Base-by-base conservation (phyloP, 1,140 invertebrate species). In the Brachionus manjavacas region DNA sequence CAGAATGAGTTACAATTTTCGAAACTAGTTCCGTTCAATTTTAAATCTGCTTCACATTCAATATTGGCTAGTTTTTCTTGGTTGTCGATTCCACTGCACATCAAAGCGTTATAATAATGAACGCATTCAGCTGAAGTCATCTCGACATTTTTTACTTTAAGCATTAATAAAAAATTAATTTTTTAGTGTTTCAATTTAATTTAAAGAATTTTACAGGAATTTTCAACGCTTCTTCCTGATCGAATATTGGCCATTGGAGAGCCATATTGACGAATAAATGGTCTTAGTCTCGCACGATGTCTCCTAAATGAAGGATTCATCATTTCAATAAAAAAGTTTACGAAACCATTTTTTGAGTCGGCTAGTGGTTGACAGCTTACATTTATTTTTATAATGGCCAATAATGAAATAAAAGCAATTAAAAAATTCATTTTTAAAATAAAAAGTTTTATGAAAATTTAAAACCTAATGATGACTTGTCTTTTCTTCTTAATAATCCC, bases 301-400 rank as follows among this genome's bases (percentile, higher is more conserved):
- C 49, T 46, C 3, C 28, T 28, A 14, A 46, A 43, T 23, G 41
- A 49, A 28, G 39, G 74, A 46, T 39, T 35, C 23, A 39, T 46
- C 46, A 80, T 55, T 64, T 80, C 76, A 64, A 80, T 16, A 23
- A 80, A 80, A 55, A 80, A 80, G 25, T 80, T 80, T 0, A 80
- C 49, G 31, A 35, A 80, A 20, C 31, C 31, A 60, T 55, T 80
- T 64, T 55, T 80, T 28, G 76, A 80, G 23, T 80, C 76, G 9
- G 76, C 76, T 9, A 80, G 39, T 23, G 76, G 76, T 25, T 80
- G 76, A 39, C 35, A 16, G 6, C n/a, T 20, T 0, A 23, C 9
- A 41, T 20, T 41, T 7, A 72, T n/a, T n/a, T 20, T 39, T 16
- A 72, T n/a, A 39, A 39, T 4, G 12, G 31, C 6, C 31, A 35